Conservation (phyloP, 1,140 invertebrate species). For the Trialeurodes vaporariorum region DNA sequence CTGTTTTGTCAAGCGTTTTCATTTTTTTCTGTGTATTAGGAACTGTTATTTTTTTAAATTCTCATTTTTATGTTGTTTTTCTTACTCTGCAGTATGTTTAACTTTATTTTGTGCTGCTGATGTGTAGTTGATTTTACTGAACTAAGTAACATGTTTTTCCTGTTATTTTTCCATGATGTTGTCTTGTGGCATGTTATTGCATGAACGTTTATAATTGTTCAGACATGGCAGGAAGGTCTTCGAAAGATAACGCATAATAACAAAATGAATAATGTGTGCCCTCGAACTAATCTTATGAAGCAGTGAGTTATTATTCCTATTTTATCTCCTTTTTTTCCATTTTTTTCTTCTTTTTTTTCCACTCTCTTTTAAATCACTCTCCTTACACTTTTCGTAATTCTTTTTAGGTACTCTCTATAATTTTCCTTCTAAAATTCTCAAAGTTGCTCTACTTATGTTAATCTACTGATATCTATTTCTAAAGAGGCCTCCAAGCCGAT, state of each 20-base stretch:
- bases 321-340: conserved; percentile 8
- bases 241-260: conserved; percentile 89
- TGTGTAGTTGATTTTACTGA: not conserved
- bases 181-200: conserved; percentile 28
- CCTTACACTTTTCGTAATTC: not conserved
- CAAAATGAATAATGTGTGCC: conserved; percentile 94
- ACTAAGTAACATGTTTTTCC: not conserved
- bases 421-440: not conserved
- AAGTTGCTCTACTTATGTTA: no score
- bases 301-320: conserved; percentile 62
- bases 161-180: conserved; percentile 17
- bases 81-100: not conserved
- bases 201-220: conserved; percentile 29
- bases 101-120: not conserved
- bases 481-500: no score
- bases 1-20: no score
- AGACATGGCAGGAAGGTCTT: conserved; percentile 87
- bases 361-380: not conserved
- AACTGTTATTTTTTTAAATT: not conserved
- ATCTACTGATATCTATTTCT: no score
- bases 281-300: conserved; percentile 89
- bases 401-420: not conserved
- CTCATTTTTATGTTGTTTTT: not conserved
- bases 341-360: not conserved
- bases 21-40: no score